These are phyloP conservation scores for Scaptodrosophila latifasciaeformis DNA, from an alignment of 2,888 invertebrate species.

Conservation along the genomic window DNA sequence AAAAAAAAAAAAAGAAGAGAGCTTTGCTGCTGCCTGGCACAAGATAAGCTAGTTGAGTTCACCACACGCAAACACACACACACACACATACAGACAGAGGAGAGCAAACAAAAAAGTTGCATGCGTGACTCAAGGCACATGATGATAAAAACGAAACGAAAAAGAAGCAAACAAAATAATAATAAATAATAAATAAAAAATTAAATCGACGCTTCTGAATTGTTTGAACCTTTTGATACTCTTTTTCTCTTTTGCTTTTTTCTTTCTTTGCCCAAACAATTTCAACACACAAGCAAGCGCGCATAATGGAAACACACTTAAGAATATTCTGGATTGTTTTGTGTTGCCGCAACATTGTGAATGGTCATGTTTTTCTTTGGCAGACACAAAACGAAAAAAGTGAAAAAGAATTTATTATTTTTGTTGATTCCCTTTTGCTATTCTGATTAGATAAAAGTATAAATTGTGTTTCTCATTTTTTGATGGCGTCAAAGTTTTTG, in stretches of 20 bases:
- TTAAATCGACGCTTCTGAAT: too few species aligned
- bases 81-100: neutral
- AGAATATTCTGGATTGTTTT: slow-evolving; percentile 45
- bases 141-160: slow-evolving; percentile 35
- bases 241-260: neutral
- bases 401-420: too few species aligned
- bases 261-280: neutral
- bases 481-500: too few species aligned
- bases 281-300: neutral
- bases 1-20: slow-evolving; percentile 7
- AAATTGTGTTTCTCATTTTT: too few species aligned
- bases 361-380: slow-evolving; percentile 41
- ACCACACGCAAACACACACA: slow-evolving; percentile 27
- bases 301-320: too few species aligned
- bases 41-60: slow-evolving; percentile 16
- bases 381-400: too few species aligned
- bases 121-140: slow-evolving; percentile 53
- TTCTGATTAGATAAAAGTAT: too few species aligned
- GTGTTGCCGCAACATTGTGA: slow-evolving; percentile 58
- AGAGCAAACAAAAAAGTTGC: slow-evolving; percentile 21
- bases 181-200: too few species aligned
- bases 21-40: neutral
- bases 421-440: too few species aligned
- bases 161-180: too few species aligned
- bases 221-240: neutral